Base-by-base conservation (phyloP, 2,113 vertebrate genomes). In the Xenopus borealis region DNA sequence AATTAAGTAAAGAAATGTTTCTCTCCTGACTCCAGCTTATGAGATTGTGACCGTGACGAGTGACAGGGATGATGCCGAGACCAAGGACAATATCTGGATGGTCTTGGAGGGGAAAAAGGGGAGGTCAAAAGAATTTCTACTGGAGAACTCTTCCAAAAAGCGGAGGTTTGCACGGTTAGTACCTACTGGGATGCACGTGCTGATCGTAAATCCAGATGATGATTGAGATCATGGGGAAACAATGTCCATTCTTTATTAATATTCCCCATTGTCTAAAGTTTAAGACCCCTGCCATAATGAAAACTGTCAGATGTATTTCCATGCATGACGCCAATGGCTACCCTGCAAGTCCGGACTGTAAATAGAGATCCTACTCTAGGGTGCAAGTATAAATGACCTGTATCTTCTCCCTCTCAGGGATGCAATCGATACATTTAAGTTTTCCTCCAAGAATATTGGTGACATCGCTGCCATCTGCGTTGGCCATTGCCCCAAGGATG, bases 141-240 rank as follows among this genome's bases (percentile, higher is more conserved):
- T 99, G 90, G 95, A 98, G 84, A 98, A 99, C 83, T 94, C 94
- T 7, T 91, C 93, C 33, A 96, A 95, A 83, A 96, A 95, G 80
- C 94, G 91, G 79, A 90, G 92, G 67, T 99, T 99, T 79, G 84
- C 92, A 78, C 91, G 92, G 97, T 98, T 92, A 0, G 45, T 52
- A 33, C 53, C 30, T 40, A 7, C 33, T 40, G 33, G 2, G 6
- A 6, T 2, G 33, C 33, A 6, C 5, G 33, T 40, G 33, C 33
- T 40, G 33, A 40, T 3, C 5, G 23, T 27, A 27, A 27, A 3
- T 27, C 23, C 23, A 27, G 1, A 27, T 27, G 23, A 27, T 27
- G 23, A 12, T 47, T 10, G 12, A 12, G 46, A 12, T 47, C 23
- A 27, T 27, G 1, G 23, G 23, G 23, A 3, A 27, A 27, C 23